Percentiles rank a stretch among this genome's conserved stretches.
Conservation (phyloP, 2,797 vertebrate species). For the Oreochromis mossambicus region DNA sequence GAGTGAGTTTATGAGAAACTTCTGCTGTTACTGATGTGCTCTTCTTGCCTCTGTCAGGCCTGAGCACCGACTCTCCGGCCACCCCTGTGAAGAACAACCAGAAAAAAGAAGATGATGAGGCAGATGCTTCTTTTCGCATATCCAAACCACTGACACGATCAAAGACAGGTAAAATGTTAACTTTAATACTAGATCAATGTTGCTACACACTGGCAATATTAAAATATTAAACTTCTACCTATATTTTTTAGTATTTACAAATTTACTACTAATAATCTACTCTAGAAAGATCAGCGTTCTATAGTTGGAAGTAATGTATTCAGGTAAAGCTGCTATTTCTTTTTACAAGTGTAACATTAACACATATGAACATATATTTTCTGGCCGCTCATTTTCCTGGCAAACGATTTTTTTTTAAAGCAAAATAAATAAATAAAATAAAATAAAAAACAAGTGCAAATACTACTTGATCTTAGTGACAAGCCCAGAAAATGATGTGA, state of each 20-base stretch:
- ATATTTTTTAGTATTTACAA: background rate
- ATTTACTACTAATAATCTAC: background rate
- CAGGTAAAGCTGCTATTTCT: background rate
- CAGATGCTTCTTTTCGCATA: rapidly evolving
- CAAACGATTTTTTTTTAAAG: background rate
- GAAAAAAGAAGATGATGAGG: constrained; percentile 18
- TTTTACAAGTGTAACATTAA: background rate
- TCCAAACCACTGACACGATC: background rate
- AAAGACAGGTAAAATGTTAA: constrained; percentile 42
- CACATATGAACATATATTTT: background rate
- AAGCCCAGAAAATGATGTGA: rapidly evolving
- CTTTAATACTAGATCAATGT: background rate
- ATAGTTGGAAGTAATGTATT: background rate
- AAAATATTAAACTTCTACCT: background rate
- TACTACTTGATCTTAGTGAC: background rate
- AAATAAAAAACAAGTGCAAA: background rate
- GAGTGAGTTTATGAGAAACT: background rate
- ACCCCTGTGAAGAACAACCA: constrained; percentile 8
- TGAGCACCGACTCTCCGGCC: background rate
- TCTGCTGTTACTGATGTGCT: background rate
- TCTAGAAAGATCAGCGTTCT: background rate
- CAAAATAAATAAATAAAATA: background rate
- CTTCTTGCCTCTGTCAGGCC: constrained; percentile 22
- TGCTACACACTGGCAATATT: background rate
- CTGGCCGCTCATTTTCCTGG: background rate